phyloP scores from a whole-genome alignment of 1,140 invertebrate genomes.

The Eumeta japonica region DNA sequence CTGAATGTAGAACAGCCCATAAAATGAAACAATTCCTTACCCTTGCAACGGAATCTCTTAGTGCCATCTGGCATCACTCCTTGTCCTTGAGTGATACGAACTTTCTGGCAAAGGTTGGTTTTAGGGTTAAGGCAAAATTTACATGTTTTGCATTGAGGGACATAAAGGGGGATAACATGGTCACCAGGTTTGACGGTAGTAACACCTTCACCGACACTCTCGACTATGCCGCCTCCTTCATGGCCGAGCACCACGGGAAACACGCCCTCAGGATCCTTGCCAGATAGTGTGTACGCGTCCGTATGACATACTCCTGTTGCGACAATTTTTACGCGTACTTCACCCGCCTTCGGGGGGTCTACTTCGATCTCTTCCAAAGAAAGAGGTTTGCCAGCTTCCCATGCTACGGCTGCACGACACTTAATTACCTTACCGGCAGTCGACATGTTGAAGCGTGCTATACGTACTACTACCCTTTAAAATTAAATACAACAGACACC shows the following conservation, averaged over 20 bases:
- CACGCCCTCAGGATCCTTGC: slow-evolving; percentile 89
- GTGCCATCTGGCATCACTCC: slow-evolving; percentile 97
- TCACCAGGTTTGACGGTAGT: slow-evolving; percentile 86
- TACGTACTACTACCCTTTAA: neutral
- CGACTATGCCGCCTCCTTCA: slow-evolving; percentile 93
- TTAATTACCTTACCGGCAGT: slow-evolving; percentile 66
- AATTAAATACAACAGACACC: no score
- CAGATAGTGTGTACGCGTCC: slow-evolving; percentile 91
- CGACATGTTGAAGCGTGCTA: slow-evolving; percentile 19
- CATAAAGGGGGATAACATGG: slow-evolving; percentile 94
- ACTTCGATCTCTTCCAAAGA: slow-evolving; percentile 90
- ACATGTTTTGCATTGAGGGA: slow-evolving; percentile 94
- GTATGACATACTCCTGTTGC: slow-evolving; percentile 96
- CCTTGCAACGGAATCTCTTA: slow-evolving; percentile 87
- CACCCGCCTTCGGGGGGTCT: slow-evolving; percentile 86
- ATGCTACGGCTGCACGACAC: slow-evolving; percentile 90
- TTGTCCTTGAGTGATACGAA: slow-evolving; percentile 82
- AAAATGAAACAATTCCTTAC: slow-evolving; percentile 87
- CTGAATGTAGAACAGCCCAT: slow-evolving; percentile 98
- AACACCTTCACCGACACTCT: slow-evolving; percentile 93
- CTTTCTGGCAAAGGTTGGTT: slow-evolving; percentile 96
- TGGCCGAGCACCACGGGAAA: slow-evolving; percentile 94
- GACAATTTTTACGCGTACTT: slow-evolving; percentile 80
- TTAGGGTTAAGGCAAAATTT: slow-evolving; percentile 95
- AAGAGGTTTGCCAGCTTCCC: slow-evolving; percentile 84